phyloP scores from a whole-genome alignment of 2,888 invertebrate genomes.

The Drosophila siamana region DNA sequence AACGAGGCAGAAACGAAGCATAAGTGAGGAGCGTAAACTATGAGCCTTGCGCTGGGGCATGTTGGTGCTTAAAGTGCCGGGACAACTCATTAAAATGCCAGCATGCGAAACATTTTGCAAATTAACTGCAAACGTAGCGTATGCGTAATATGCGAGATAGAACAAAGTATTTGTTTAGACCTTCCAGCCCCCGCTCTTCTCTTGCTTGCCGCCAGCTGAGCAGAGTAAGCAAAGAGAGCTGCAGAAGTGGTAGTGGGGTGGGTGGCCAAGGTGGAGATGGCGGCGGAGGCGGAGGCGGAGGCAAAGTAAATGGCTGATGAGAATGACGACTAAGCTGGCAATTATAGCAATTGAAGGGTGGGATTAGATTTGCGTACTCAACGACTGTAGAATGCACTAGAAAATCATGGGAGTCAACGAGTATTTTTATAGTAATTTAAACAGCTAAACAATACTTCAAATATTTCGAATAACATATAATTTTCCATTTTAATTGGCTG shows the following conservation, averaged over 20 bases:
- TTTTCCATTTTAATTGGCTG: not conserved
- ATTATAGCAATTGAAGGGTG: constrained; percentile 49
- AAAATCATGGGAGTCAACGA: not conserved
- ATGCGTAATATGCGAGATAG: constrained; percentile 62
- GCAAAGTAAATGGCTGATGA: constrained; percentile 25
- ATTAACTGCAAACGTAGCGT: constrained; percentile 79
- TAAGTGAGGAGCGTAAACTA: too few relatives aligned
- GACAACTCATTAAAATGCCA: constrained; percentile 74
- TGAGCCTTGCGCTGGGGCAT: not conserved
- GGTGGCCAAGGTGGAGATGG: not conserved
- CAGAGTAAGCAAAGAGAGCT: not conserved
- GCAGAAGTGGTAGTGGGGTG: not conserved
- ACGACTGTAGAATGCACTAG: constrained; percentile 34
- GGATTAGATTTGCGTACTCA: not conserved
- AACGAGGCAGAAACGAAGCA: not conserved
- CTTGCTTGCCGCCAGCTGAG: constrained; percentile 4
- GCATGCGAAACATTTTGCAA: constrained; percentile 74
- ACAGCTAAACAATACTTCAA: not conserved
- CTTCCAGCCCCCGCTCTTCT: not conserved
- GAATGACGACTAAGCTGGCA: constrained; percentile 56
- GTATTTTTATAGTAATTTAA: not conserved
- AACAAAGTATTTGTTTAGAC: constrained; percentile 72
- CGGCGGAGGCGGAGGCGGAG: too few relatives aligned
- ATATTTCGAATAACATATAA: not conserved
- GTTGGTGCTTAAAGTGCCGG: constrained; percentile 51